Conservation (phyloP, 1,140 invertebrate species). For the Subanguina moxae region DNA sequence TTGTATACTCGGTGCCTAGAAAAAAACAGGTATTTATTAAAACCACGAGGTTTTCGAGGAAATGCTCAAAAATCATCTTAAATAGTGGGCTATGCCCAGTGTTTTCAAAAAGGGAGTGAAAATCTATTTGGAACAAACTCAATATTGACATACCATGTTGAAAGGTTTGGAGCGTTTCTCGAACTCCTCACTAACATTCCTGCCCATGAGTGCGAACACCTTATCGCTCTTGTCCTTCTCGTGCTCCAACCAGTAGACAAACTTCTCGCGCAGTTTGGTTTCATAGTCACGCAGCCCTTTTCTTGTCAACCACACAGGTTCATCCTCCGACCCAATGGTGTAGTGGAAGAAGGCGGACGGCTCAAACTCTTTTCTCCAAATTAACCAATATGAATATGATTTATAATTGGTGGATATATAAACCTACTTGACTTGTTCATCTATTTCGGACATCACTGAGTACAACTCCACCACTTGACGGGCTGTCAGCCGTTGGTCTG, state of each 20-base stretch:
- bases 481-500: constrained; percentile 56
- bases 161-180: constrained; percentile 50
- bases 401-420: constrained; percentile 12
- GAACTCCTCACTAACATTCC: constrained; percentile 50
- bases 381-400: constrained; percentile 6
- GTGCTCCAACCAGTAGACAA: constrained; percentile 52
- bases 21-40: no score
- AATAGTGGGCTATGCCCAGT: no score
- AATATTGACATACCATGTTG: constrained; percentile 46
- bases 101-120: no score
- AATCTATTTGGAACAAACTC: not conserved
- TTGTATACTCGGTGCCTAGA: no score
- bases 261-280: constrained; percentile 49
- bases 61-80: no score
- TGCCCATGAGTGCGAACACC: constrained; percentile 41
- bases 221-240: constrained; percentile 50
- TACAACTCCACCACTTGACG: constrained; percentile 55
- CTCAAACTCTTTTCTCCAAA: constrained; percentile 50
- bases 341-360: constrained; percentile 52
- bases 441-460: constrained; percentile 48
- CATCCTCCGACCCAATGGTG: constrained; percentile 20
- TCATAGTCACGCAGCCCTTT: constrained; percentile 44
- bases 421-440: constrained; percentile 42
- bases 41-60: no score
- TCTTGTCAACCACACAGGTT: constrained; percentile 51